Percentiles rank a stretch among this genome's conserved stretches.
Evolutionary conservation across 2,797 vertebrate species (phyloP).

Genomic region (Chrosomus eos): DNA sequence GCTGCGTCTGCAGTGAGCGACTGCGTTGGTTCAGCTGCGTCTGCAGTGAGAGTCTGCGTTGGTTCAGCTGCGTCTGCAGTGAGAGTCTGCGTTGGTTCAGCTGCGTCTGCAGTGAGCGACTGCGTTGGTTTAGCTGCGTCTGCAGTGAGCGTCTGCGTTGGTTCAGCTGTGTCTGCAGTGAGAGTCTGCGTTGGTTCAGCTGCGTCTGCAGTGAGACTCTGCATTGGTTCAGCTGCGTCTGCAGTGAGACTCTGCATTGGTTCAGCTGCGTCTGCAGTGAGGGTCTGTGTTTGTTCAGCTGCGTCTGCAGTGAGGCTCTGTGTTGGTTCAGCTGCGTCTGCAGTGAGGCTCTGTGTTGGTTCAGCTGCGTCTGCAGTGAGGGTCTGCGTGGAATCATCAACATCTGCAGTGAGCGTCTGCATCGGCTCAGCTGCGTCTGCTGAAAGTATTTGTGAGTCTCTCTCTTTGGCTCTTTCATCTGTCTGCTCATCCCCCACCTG

Average conservation of each 20-base stretch:
- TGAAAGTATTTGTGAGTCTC: background rate
- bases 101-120: background rate
- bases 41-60: background rate
- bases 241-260: background rate
- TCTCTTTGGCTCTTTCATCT: background rate
- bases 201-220: background rate
- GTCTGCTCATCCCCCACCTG: background rate
- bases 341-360: background rate
- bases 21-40: rapidly evolving
- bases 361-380: background rate
- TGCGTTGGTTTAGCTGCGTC: rapidly evolving
- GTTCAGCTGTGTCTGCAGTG: rapidly evolving
- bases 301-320: background rate
- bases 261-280: background rate
- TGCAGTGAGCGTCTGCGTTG: background rate
- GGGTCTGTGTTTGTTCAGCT: background rate
- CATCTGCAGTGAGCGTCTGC: background rate
- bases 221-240: background rate
- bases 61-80: background rate
- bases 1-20: background rate
- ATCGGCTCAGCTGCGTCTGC: background rate
- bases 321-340: background rate
- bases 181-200: background rate
- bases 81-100: background rate
- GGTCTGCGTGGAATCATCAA: too few species aligned